Evolutionary conservation across 2,888 invertebrate species (phyloP).

Genomic region (Bruchidius siliquastri): DNA sequence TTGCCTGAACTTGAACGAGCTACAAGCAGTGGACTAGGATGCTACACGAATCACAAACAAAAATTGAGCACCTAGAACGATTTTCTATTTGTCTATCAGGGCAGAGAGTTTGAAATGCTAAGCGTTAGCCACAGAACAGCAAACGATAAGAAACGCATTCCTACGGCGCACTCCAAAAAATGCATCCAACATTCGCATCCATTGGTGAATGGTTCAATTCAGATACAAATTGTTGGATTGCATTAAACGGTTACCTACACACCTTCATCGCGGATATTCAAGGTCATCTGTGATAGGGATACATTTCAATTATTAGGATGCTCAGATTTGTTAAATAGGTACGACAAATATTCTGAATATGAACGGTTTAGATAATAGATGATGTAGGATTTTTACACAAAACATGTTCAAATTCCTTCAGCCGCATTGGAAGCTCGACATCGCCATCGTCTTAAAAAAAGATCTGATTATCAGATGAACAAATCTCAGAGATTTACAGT

Average conservation of each 20-base stretch:
- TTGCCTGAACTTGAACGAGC: too few relatives aligned
- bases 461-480: too few relatives aligned
- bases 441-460: too few relatives aligned
- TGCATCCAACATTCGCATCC: conserved; percentile 1
- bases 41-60: too few relatives aligned
- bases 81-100: neutral
- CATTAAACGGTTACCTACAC: neutral
- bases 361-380: too few relatives aligned
- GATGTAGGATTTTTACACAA: too few relatives aligned
- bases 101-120: neutral
- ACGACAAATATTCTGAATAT: too few relatives aligned
- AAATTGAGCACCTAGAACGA: neutral
- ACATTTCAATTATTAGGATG: neutral
- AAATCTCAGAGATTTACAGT: too few relatives aligned
- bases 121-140: neutral
- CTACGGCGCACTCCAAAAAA: conserved; percentile 1
- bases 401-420: too few relatives aligned
- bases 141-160: conserved; percentile 5
- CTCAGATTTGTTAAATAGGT: too few relatives aligned
- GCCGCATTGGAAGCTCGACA: too few relatives aligned
- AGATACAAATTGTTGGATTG: conserved; percentile 6
- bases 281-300: neutral
- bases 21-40: too few relatives aligned
- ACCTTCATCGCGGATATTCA: neutral
- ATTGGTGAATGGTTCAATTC: conserved; percentile 1